A percentile compares a stretch with the other conserved stretches of the same genome.
Evolutionary conservation across 2,113 vertebrate species (phyloP).

Genomic region (Ceyx cyanopectus): DNA sequence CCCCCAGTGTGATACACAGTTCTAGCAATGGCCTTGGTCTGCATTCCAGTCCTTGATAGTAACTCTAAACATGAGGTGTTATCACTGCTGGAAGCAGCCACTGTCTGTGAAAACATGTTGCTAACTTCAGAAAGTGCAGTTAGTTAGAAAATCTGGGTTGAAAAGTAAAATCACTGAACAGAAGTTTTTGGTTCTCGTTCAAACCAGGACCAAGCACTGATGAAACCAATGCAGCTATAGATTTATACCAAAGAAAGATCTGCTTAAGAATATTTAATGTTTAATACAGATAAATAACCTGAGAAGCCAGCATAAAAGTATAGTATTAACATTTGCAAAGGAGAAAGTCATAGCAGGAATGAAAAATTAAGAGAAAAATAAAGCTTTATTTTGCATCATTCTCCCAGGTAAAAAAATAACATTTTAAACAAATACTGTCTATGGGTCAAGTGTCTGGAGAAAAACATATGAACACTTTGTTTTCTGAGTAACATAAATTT

Average conservation of each 20-base stretch:
- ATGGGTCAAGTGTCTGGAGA: not conserved
- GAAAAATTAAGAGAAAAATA: not conserved
- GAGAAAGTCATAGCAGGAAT: not conserved
- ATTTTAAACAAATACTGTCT: not conserved
- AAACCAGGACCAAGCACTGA: not conserved
- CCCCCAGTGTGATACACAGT: no score
- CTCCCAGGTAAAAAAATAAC: not conserved
- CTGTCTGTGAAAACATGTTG: no score
- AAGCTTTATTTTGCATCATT: not conserved
- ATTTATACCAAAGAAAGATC: not conserved
- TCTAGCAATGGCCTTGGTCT: no score
- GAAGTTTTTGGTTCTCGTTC: no score
- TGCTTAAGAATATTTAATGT: not conserved
- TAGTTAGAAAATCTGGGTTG: no score
- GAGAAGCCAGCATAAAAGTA: not conserved
- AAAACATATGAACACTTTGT: not conserved
- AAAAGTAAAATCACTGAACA: no score
- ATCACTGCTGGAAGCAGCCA: no score
- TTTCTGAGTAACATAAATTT: not conserved
- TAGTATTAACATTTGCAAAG: not conserved
- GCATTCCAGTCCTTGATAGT: no score
- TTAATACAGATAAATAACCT: not conserved
- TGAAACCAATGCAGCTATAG: not conserved
- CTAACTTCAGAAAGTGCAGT: no score
- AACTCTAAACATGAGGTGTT: no score